Conservation (phyloP, 2,888 invertebrate genomes). For the Julus scandinavius region DNA sequence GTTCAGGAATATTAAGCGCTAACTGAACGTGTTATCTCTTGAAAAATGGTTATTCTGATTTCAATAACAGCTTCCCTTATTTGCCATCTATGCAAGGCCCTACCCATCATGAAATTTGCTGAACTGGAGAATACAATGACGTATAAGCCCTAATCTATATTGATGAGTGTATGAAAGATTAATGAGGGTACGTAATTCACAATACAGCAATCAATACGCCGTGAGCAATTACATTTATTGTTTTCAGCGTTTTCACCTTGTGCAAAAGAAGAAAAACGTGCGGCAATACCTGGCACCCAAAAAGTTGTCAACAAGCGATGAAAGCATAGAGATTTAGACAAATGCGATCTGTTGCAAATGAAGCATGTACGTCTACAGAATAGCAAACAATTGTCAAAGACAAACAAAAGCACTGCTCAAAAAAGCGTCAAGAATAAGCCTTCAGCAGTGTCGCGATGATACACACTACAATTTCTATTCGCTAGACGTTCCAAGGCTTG, state of each 20-base stretch:
- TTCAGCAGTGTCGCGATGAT: neutral
- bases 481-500: neutral
- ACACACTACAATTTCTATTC: neutral
- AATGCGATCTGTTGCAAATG: neutral
- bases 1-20: neutral
- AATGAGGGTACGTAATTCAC: slow-evolving; percentile 16
- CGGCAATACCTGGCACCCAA: neutral
- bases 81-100: neutral
- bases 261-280: neutral
- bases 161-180: slow-evolving; percentile 32
- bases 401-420: slow-evolving; percentile 4
- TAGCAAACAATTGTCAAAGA: neutral
- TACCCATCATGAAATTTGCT: neutral
- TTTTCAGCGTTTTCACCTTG: neutral
- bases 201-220: slow-evolving; percentile 1
- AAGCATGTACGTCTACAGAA: neutral
- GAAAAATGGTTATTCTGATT: neutral
- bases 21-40: neutral
- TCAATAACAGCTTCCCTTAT: neutral
- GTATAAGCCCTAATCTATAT: slow-evolving; percentile 19
- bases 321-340: neutral
- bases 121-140: neutral
- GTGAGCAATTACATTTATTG: slow-evolving; percentile 17
- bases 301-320: slow-evolving; percentile 6
- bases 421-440: neutral